These are phyloP conservation scores for Eilema sororculum DNA, from an alignment of 2,888 invertebrate species.

Conservation along the genomic window DNA sequence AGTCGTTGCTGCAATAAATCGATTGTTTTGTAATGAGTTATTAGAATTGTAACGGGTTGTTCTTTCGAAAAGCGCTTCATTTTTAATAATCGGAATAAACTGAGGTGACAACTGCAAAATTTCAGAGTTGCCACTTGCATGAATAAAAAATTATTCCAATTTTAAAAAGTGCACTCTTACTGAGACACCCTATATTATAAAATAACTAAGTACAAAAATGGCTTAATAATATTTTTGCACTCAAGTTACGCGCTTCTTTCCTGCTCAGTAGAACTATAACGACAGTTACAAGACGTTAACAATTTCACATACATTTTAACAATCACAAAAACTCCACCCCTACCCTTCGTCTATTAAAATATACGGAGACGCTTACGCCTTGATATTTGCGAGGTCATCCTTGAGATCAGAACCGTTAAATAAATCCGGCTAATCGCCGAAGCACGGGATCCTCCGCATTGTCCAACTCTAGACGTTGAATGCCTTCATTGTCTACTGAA, in stretches of 20 bases:
- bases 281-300: constrained; percentile 29
- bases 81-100: no score
- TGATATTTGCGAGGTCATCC: constrained; percentile 54
- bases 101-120: no score
- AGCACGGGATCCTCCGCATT: constrained; percentile 69
- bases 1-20: no score
- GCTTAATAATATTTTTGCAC: not conserved
- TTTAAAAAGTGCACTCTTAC: no score
- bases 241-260: not conserved
- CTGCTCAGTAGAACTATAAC: constrained; percentile 11
- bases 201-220: no score
- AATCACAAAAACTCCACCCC: constrained; percentile 41
- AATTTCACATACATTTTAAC: constrained; percentile 37
- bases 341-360: constrained; percentile 52
- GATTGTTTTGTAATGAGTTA: no score
- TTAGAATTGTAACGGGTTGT: no score
- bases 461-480: constrained; percentile 74
- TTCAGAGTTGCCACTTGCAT: no score
- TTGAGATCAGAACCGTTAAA: constrained; percentile 75
- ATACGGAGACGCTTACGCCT: constrained; percentile 43
- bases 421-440: constrained; percentile 79
- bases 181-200: no score
- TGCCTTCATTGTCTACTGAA: constrained; percentile 77
- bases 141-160: no score
- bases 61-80: no score